phyloP scores from a whole-genome alignment of 2,113 vertebrate genomes.

The Gobiocypris rarus region DNA sequence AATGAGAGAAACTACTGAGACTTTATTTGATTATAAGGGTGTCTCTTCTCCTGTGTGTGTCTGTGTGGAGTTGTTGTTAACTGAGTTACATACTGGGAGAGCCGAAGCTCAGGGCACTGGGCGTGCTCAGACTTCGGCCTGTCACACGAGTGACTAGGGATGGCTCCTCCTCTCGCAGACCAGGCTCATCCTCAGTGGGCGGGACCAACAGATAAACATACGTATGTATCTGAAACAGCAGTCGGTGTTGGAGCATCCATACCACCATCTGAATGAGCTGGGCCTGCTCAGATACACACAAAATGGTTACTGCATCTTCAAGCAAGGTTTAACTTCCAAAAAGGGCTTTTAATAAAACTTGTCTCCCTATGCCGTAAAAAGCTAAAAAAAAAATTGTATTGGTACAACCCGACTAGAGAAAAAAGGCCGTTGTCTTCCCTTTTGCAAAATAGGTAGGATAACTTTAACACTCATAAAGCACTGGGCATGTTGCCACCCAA shows the following conservation, averaged over 20 bases:
- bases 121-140: constrained; percentile 91
- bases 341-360: too few species aligned
- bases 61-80: background rate
- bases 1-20: background rate
- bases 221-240: constrained; percentile 95
- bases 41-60: background rate
- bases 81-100: constrained; percentile 87
- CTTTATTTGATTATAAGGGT: background rate
- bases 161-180: constrained; percentile 80
- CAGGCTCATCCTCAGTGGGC: constrained; percentile 83
- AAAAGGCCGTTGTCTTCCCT: too few species aligned
- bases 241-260: constrained; percentile 94
- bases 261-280: constrained; percentile 99
- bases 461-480: too few species aligned
- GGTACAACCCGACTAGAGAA: too few species aligned
- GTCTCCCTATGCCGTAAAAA: too few species aligned
- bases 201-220: constrained; percentile 93
- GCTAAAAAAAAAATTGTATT: too few species aligned
- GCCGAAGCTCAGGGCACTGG: constrained; percentile 94
- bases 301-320: background rate
- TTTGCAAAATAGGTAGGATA: too few species aligned
- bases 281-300: constrained; percentile 74
- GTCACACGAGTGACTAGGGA: constrained; percentile 81
- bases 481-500: too few species aligned
- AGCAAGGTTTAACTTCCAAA: too few species aligned